Percentiles rank a stretch among this genome's conserved stretches.
These are phyloP conservation scores for Vollenhovia emeryi DNA, from an alignment of 1,140 invertebrate species.

Conservation along the genomic window DNA sequence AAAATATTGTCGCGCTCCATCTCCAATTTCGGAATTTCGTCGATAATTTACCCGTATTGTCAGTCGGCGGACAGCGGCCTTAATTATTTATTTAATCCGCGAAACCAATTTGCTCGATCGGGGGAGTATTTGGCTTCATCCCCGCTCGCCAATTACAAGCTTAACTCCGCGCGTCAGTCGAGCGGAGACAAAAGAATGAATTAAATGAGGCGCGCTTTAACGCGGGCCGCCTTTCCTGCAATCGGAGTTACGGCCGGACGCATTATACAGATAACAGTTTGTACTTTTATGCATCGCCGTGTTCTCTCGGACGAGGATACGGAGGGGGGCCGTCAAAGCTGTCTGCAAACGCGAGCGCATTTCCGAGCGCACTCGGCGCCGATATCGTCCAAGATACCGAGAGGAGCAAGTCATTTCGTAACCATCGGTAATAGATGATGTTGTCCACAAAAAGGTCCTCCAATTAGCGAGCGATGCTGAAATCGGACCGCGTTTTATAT, in stretches of 20 bases:
- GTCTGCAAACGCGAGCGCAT: conserved; percentile 56
- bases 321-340: conserved; percentile 26
- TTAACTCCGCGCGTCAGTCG: conserved; percentile 29
- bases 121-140: conserved; percentile 21
- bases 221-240: neutral
- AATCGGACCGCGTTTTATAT: neutral
- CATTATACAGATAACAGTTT: conserved; percentile 53
- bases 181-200: conserved; percentile 24
- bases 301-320: neutral
- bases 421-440: conserved; percentile 54
- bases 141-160: conserved; percentile 43
- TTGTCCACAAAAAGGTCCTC: conserved; percentile 18
- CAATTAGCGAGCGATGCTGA: conserved; percentile 54
- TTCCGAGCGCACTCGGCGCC: conserved; percentile 42
- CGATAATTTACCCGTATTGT: conserved; percentile 23
- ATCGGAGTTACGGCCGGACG: neutral
- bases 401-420: conserved; percentile 60
- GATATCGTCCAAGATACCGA: conserved; percentile 60
- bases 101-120: conserved; percentile 32
- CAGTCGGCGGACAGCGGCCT: neutral
- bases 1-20: conserved; percentile 8
- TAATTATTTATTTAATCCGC: conserved; percentile 48
- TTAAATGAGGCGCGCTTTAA: conserved; percentile 43
- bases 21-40: conserved; percentile 7
- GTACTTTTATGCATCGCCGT: conserved; percentile 31